These are phyloP conservation scores for Lingula anatina DNA, from an alignment of 2,888 invertebrate genomes.

Conservation along the genomic window DNA sequence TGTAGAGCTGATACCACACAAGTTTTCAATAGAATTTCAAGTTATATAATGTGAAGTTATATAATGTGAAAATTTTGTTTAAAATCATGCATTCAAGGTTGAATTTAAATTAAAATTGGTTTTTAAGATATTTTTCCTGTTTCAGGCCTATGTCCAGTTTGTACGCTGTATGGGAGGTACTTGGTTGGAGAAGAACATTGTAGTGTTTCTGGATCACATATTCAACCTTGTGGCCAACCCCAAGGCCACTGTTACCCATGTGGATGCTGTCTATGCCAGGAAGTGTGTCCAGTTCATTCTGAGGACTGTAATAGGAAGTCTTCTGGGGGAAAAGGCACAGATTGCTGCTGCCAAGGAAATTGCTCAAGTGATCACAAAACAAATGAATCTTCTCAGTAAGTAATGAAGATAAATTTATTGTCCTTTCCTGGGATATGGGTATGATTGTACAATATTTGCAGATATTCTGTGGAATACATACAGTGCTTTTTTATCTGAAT, in stretches of 20 bases:
- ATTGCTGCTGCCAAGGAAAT: slow-evolving; percentile 86
- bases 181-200: slow-evolving; percentile 91
- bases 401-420: slow-evolving; percentile 2
- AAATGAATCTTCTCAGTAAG: slow-evolving; percentile 68
- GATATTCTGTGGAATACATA: too few relatives aligned
- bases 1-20: too few relatives aligned
- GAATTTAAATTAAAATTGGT: too few relatives aligned
- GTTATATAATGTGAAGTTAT: too few relatives aligned
- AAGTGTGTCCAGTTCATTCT: slow-evolving; percentile 96
- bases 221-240: slow-evolving; percentile 89
- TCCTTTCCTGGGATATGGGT: not conserved
- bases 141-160: slow-evolving; percentile 89
- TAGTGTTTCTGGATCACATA: slow-evolving; percentile 79
- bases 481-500: too few relatives aligned
- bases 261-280: slow-evolving; percentile 94
- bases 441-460: not conserved
- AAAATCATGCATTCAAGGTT: too few relatives aligned
- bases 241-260: slow-evolving; percentile 91
- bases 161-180: slow-evolving; percentile 87
- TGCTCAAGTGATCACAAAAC: slow-evolving; percentile 82
- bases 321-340: slow-evolving; percentile 96
- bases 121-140: too few relatives aligned
- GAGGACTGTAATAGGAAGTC: slow-evolving; percentile 83
- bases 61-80: too few relatives aligned
- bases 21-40: too few relatives aligned